Base-by-base conservation (phyloP, 2,113 vertebrate species). In the Oryzias woworae region DNA sequence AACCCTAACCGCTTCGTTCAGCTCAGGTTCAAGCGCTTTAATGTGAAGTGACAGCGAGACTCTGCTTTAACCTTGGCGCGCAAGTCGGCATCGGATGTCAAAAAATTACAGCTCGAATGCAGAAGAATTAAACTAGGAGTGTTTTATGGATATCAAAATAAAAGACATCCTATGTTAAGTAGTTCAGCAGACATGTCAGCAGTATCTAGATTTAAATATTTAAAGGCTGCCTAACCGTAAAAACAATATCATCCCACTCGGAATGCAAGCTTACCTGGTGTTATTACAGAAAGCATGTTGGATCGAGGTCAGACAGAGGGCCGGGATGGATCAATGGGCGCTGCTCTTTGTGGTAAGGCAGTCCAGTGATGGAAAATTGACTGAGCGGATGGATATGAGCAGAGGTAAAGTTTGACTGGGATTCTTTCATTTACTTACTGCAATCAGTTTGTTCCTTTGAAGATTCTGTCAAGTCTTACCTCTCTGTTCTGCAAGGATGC, bases 171-270 rank as follows among this genome's bases (percentile, higher is more conserved):
- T 36, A 12, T 36, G 36, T 3, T 7, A 56, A 55, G 75, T 49
- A 1, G 50, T 42, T 68, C 31, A 14, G 53, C 62, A 60, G 68
- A 69, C 16, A 1, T 48, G 46, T 20, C 69, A 81, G 71, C 81
- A 83, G 77, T 76, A 84, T 75, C 75, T 78, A 55, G 75, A 68
- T 5, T 28, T 84, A 80, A 87, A 85, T 85, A 81, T 83, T 83
- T 84, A 67, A 86, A 71, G 62, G 58, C 59, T 50, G 68, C 61
- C 65, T 52, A 23, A 85, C 50, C 22, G 52, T 64, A 14, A 22
- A 79, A 82, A 79, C 46, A 47, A 69, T 78, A 84, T 77, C 42
- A 72, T 50, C 49, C 78, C 66, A 80, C 69, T 85, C 78, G 75
- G 69, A 53, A 80, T 61, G 62, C 46, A 4, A 62, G 75, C 80